Conservation (phyloP, 2,113 vertebrate genomes). For the Okapia johnstoni region DNA sequence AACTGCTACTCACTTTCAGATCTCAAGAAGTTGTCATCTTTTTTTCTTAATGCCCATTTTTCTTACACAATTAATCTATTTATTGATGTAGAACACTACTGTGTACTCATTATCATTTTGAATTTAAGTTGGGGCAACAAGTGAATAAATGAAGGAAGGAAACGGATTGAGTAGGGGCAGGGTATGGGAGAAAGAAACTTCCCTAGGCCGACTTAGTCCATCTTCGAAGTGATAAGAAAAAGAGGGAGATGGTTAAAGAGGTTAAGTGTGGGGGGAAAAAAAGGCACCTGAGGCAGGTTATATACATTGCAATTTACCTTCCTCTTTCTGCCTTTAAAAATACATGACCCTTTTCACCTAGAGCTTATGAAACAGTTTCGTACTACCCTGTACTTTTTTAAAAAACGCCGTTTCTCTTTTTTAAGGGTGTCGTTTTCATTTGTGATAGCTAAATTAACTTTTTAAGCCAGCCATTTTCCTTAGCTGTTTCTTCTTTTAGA, state of each 20-base stretch:
- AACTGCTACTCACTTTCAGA: neutral
- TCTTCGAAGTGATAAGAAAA: neutral
- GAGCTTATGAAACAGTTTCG: neutral
- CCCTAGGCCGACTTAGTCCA: neutral
- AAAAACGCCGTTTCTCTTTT: neutral
- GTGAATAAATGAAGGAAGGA: neutral
- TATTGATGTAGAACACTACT: neutral
- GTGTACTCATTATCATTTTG: neutral
- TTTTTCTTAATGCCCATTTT: neutral
- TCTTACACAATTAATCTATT: neutral
- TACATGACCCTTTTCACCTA: neutral
- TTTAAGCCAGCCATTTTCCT: constrained; percentile 3
- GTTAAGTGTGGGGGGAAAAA: neutral
- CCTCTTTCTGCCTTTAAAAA: neutral
- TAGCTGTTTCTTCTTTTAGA: neutral
- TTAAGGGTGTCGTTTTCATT: neutral
- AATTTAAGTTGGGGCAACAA: neutral
- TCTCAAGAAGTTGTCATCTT: neutral
- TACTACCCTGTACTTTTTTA: neutral
- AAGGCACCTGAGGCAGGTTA: neutral
- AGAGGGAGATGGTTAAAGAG: neutral
- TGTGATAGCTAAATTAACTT: neutral
- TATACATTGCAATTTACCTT: neutral
- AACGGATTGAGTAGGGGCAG: neutral
- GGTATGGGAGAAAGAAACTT: neutral